Percentiles rank a stretch among this genome's conserved stretches.
phyloP scores from a whole-genome alignment of 2,113 vertebrate genomes.

The Paramisgurnus dabryanus region DNA sequence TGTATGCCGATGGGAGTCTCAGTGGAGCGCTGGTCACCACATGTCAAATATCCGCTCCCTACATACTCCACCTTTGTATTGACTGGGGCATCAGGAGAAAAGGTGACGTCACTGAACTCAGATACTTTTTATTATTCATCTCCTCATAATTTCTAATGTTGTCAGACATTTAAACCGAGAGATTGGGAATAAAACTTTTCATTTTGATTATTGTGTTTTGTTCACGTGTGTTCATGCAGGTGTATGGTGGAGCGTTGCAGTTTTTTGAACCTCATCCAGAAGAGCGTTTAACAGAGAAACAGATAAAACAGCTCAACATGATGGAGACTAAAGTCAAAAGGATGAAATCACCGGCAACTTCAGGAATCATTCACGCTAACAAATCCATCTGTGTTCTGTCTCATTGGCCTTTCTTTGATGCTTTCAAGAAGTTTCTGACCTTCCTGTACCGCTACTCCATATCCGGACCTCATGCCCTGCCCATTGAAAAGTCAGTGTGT shows the following conservation, averaged over 20 bases:
- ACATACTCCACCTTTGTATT: conserved; percentile 96
- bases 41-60: conserved; percentile 88
- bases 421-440: conserved; percentile 94
- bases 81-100: conserved; percentile 90
- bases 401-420: conserved; percentile 96
- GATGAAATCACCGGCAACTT: conserved; percentile 76
- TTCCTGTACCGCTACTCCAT: conserved; percentile 96
- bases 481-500: conserved; percentile 89
- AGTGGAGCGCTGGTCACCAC: conserved; percentile 92
- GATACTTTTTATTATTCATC: too few relatives aligned
- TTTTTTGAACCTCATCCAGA: conserved; percentile 89
- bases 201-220: neutral
- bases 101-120: conserved; percentile 70
- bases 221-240: conserved; percentile 67
- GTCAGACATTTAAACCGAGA: too few relatives aligned
- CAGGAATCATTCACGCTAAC: conserved; percentile 83
- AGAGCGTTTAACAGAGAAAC: conserved; percentile 88
- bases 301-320: conserved; percentile 88
- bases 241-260: conserved; percentile 95
- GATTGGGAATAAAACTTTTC: too few relatives aligned
- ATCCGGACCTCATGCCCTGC: conserved; percentile 91
- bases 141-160: too few relatives aligned
- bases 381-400: conserved; percentile 98
- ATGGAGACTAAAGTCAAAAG: conserved; percentile 89
- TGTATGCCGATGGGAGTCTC: conserved; percentile 98